These are phyloP conservation scores for Mercenaria mercenaria DNA, from an alignment of 1,140 invertebrate genomes.

Conservation along the genomic window DNA sequence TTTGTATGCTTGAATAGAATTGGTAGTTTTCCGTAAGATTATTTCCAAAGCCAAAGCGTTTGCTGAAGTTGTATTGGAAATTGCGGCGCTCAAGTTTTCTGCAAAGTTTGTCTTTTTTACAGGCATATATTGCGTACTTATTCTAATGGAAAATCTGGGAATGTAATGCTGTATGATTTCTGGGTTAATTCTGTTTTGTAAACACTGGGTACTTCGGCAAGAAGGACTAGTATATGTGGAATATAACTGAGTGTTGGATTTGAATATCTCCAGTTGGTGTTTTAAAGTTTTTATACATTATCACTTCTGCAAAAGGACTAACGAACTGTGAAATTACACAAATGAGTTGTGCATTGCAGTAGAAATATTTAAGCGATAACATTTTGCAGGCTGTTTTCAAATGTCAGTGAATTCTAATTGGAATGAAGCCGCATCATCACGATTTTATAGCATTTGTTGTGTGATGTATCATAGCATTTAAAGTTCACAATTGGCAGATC, in stretches of 20 bases:
- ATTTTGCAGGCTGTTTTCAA: neutral
- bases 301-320: neutral
- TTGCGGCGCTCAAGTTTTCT: neutral
- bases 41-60: neutral
- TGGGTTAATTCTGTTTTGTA: neutral
- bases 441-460: neutral
- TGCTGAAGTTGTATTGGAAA: conserved; percentile 34
- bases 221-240: no score
- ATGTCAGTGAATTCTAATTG: neutral
- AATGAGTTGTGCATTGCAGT: neutral
- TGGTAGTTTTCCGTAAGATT: conserved; percentile 3
- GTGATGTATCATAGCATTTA: neutral
- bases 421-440: neutral
- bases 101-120: neutral
- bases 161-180: neutral
- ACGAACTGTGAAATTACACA: neutral
- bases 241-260: no score
- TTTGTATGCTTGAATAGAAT: conserved; percentile 2
- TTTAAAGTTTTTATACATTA: neutral
- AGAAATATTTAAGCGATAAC: neutral
- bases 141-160: conserved; percentile 14
- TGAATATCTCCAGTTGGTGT: neutral
- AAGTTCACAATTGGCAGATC: neutral
- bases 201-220: no score
- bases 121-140: neutral